Evolutionary conservation across 2,888 invertebrate species (phyloP), one percentile per base, ranked within the genome.

Genomic region (Poecilus cupreus): DNA sequence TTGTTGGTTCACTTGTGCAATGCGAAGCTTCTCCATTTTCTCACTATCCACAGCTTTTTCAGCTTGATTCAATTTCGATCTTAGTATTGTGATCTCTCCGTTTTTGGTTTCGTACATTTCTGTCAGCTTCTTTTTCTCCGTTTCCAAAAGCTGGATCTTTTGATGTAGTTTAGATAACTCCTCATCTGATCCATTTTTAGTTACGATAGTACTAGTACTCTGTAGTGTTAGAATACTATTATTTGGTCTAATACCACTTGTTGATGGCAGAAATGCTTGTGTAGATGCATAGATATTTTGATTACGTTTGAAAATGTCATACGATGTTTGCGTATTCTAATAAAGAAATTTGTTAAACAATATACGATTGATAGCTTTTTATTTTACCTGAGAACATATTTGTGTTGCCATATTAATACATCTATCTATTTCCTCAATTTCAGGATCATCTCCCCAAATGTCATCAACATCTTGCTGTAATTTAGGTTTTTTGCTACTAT

Each of bases 61-160:
- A 4, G 43, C 64, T 26, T 74, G 57, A 46, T 43, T 81, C 8
- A 81, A 46, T 43, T 74, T 16, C 1, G 74, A 57, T 16, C 81
- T 57, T 57, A 81, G 24, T 18, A 81, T 75, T 13, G 75, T 22
- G n/a, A 80, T 80, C 57, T 81, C 81, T 18, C 81, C 81, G 64
- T 74, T 51, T 75, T 81, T 81, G 1, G 75, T 46, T 64, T 60
- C 64, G 24, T 46, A 46, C 3, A 16, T 37, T 20, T 49, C 74
- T n/a, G 49, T 18, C 16, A 81, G 16, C 46, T 64, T 81, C 49
- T 81, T 89, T 83, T 91, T 90, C 78, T 90, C 89, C 32, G 88
- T 88, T 79, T 89, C 89, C 0, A 91, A 87, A 82, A 89, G 89
- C 60, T 91, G 37, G 22, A 80, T 60, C 57, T 80, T 57, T 46